Percentiles rank a stretch among this genome's conserved stretches.
Conservation (phyloP, 2,113 vertebrate species). For the Ginglymostoma cirratum region DNA sequence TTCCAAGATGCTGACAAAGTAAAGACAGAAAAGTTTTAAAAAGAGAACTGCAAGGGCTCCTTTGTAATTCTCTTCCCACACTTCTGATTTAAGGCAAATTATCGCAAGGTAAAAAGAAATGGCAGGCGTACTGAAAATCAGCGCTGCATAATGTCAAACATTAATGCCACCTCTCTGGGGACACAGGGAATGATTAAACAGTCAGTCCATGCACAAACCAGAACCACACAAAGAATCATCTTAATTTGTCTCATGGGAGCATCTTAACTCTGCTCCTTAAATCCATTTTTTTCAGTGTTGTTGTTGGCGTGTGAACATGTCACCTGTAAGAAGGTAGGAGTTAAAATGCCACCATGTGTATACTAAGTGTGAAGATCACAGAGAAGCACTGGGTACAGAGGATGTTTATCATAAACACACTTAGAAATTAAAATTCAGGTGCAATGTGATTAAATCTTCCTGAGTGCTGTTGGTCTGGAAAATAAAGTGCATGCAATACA, state of each 20-base stretch:
- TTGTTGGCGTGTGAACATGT: background rate
- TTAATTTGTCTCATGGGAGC: constrained; percentile 20
- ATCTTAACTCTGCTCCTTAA: background rate
- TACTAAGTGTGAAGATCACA: background rate
- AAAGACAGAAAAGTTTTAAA: background rate
- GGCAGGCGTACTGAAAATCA: background rate
- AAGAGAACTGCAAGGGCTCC: background rate
- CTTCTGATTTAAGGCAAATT: constrained; percentile 21
- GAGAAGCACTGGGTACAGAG: background rate
- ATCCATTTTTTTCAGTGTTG: background rate
- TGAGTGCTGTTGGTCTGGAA: background rate
- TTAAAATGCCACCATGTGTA: background rate
- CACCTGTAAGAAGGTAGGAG: background rate
- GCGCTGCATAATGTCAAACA: constrained; percentile 28
- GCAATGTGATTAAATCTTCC: background rate
- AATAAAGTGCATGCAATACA: constrained; percentile 23
- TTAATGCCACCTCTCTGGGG: constrained; percentile 32
- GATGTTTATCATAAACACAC: background rate
- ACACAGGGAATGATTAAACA: constrained; percentile 36
- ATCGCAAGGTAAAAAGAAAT: background rate
- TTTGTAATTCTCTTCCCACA: background rate
- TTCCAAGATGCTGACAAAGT: no score
- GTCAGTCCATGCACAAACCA: constrained; percentile 10
- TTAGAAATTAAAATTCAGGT: constrained; percentile 18
- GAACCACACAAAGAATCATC: constrained; percentile 8